Percentiles rank a stretch among this genome's conserved stretches.
phyloP scores from a whole-genome alignment of 2,888 invertebrate genomes.

The Aspidapion aeneum region DNA sequence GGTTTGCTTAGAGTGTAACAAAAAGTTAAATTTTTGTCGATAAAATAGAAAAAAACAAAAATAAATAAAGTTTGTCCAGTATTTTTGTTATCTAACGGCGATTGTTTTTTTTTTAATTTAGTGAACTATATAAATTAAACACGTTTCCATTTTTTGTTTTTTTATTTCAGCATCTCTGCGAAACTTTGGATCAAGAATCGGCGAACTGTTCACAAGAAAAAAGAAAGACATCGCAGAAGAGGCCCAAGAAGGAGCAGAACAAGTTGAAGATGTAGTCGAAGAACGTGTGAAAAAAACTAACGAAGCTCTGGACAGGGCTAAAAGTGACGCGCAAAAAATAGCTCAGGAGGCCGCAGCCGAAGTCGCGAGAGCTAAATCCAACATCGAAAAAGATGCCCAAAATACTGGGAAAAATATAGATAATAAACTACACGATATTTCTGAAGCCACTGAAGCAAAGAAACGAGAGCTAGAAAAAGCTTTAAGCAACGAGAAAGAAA shows the following conservation, averaged over 20 bases:
- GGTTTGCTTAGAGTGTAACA: no score
- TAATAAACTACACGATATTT: not conserved
- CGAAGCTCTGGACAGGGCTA: slow-evolving; percentile 60
- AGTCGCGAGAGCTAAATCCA: slow-evolving; percentile 26
- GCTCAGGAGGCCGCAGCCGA: slow-evolving; percentile 49
- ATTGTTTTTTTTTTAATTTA: no score
- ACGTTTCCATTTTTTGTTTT: no score
- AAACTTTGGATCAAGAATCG: slow-evolving; percentile 69
- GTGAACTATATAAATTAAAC: no score
- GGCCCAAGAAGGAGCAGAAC: slow-evolving; percentile 56
- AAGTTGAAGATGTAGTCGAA: slow-evolving; percentile 29
- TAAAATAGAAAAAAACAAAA: no score
- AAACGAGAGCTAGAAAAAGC: slow-evolving; percentile 10
- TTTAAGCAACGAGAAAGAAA: slow-evolving; percentile 13
- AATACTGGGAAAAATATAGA: slow-evolving; percentile 20
- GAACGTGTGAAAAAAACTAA: slow-evolving; percentile 45
- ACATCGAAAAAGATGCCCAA: slow-evolving; percentile 28
- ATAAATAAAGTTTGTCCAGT: no score
- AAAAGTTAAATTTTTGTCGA: no score
- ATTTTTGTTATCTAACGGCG: no score
- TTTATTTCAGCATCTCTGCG: slow-evolving; percentile 60
- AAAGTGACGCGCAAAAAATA: slow-evolving; percentile 51
- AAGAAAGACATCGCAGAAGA: slow-evolving; percentile 67
- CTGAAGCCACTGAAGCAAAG: slow-evolving; percentile 14
- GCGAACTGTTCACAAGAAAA: slow-evolving; percentile 64